A percentile compares a stretch with the other conserved stretches of the same genome.
phyloP scores from a whole-genome alignment of 2,888 invertebrate genomes.

The Rhagium mordax region DNA sequence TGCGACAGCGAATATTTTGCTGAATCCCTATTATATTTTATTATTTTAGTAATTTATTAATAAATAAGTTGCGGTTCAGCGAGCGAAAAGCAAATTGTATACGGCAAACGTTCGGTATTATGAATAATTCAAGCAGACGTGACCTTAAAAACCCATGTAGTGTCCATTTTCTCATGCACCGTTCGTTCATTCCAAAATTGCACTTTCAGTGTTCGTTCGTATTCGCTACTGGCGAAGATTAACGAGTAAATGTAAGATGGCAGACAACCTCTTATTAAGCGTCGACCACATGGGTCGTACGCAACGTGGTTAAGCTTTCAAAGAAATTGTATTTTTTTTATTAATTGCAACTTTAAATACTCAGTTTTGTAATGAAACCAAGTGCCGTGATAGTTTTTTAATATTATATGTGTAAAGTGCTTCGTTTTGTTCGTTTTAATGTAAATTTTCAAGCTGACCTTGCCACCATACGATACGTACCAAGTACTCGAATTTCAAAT shows the following conservation, averaged over 20 bases:
- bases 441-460: conserved; percentile 53
- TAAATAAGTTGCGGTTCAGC: background rate
- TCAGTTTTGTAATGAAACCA: conserved; percentile 32
- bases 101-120: no score
- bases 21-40: no score
- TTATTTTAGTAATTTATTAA: background rate
- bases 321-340: conserved; percentile 44
- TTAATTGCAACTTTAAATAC: conserved; percentile 39
- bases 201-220: conserved; percentile 39
- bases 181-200: conserved; percentile 42
- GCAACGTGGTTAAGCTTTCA: conserved; percentile 65
- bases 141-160: conserved; percentile 12
- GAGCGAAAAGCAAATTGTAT: no score
- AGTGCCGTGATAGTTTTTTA: conserved; percentile 35
- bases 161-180: conserved; percentile 27
- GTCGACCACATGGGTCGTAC: conserved; percentile 71
- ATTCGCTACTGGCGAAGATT: conserved; percentile 44
- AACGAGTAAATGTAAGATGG: conserved; percentile 64
- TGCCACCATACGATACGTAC: conserved; percentile 57
- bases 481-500: conserved; percentile 38
- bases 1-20: background rate
- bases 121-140: conserved; percentile 10
- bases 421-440: conserved; percentile 8
- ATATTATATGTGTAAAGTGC: conserved; percentile 33
- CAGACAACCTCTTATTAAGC: conserved; percentile 67